phyloP scores from a whole-genome alignment of 1,140 invertebrate species.

The Micrasema longulum region DNA sequence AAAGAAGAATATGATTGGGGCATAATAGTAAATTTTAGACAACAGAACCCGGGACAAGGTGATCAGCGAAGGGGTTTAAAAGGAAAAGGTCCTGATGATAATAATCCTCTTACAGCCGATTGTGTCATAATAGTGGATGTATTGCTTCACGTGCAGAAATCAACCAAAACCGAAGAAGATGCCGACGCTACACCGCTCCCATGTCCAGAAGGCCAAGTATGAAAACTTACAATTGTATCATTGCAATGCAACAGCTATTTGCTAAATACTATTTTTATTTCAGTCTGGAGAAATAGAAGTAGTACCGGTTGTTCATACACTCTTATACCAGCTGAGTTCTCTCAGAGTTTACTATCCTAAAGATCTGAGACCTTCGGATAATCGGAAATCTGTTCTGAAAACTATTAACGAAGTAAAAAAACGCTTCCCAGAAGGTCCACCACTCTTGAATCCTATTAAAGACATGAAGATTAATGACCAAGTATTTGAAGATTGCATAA shows the following conservation, averaged over 20 bases:
- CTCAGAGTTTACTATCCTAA: slow-evolving; percentile 91
- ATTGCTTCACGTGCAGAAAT: slow-evolving; percentile 79
- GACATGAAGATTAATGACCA: slow-evolving; percentile 96
- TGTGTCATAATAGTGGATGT: slow-evolving; percentile 84
- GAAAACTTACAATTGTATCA: too few species aligned
- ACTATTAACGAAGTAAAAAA: slow-evolving; percentile 92
- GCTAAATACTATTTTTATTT: slow-evolving; percentile 37
- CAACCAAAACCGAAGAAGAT: slow-evolving; percentile 67
- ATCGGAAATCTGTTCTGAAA: slow-evolving; percentile 85
- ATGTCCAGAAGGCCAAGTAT: slow-evolving; percentile 72
- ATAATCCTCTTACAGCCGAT: slow-evolving; percentile 71
- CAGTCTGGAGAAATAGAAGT: slow-evolving; percentile 89
- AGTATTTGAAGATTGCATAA: slow-evolving; percentile 82
- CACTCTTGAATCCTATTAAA: slow-evolving; percentile 91
- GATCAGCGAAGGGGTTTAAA: slow-evolving; percentile 61
- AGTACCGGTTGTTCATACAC: slow-evolving; percentile 84
- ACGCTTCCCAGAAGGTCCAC: slow-evolving; percentile 87
- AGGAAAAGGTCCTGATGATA: slow-evolving; percentile 61
- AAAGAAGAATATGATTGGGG: slow-evolving; percentile 96
- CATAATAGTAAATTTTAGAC: slow-evolving; percentile 93
- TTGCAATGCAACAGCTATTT: too few species aligned
- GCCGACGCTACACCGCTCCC: slow-evolving; percentile 72
- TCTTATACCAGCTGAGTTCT: slow-evolving; percentile 91
- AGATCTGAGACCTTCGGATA: slow-evolving; percentile 88
- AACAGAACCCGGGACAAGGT: slow-evolving; percentile 67